Percentiles rank a stretch among this genome's conserved stretches.
phyloP scores from a whole-genome alignment of 2,113 vertebrate species.

The Trematocara unimaculatum region DNA sequence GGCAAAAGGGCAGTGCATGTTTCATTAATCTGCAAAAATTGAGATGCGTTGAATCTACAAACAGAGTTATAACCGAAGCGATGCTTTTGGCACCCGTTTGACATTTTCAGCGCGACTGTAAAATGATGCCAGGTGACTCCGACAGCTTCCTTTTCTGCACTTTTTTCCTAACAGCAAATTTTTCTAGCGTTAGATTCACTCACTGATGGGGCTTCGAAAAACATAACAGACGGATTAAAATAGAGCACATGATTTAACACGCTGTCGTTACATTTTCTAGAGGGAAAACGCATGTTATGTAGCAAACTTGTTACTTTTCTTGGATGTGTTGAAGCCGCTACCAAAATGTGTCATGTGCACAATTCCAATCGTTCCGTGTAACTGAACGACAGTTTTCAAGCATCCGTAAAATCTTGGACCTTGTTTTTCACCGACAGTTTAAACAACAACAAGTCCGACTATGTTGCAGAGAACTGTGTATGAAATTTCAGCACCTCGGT shows the following conservation, averaged over 20 bases:
- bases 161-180: neutral
- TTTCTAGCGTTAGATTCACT: neutral
- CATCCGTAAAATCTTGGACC: fast-evolving
- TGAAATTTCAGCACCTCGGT: slow-evolving; percentile 16
- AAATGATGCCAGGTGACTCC: neutral
- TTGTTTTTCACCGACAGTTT: neutral
- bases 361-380: neutral
- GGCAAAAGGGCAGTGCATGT: neutral
- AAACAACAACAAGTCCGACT: neutral
- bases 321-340: neutral
- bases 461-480: neutral
- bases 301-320: neutral
- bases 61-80: neutral
- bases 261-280: neutral
- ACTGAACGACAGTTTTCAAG: neutral
- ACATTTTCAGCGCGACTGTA: neutral
- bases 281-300: fast-evolving
- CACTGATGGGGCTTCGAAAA: neutral
- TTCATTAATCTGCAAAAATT: neutral
- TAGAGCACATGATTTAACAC: neutral
- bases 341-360: neutral
- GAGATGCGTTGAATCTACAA: neutral
- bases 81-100: neutral
- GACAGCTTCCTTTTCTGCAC: neutral
- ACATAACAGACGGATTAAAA: neutral